Percentiles rank a stretch among this genome's conserved stretches.
Evolutionary conservation across 2,113 vertebrate genomes (phyloP).

Genomic region (Indicator indicator): DNA sequence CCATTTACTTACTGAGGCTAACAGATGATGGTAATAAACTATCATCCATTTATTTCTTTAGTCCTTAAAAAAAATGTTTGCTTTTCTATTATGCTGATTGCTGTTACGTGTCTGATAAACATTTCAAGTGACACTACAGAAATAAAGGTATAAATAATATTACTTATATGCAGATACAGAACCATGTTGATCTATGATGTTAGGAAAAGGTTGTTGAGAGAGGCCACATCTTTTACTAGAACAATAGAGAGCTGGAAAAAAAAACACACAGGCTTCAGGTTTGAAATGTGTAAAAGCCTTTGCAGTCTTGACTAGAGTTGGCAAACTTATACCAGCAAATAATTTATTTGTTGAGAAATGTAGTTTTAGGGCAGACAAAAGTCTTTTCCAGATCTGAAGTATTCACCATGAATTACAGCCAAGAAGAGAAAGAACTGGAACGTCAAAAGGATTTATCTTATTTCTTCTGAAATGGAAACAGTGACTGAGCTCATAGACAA

Average conservation of each 20-base stretch:
- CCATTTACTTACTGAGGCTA: neutral
- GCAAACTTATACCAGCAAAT: neutral
- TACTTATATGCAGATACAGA: neutral
- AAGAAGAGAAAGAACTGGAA: slow-evolving; percentile 20
- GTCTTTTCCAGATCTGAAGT: slow-evolving; percentile 10
- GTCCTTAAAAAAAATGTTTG: neutral
- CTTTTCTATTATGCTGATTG: neutral
- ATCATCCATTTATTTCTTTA: neutral
- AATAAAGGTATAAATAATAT: neutral
- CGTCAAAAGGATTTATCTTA: slow-evolving; percentile 50
- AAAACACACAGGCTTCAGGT: neutral
- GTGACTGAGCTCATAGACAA: neutral
- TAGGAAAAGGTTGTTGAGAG: neutral
- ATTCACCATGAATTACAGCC: neutral
- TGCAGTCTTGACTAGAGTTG: neutral
- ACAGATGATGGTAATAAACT: neutral
- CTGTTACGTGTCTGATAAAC: neutral
- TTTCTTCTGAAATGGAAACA: slow-evolving; percentile 64
- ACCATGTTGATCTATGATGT: neutral
- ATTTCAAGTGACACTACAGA: neutral
- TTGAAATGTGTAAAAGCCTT: neutral
- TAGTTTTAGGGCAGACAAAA: slow-evolving; percentile 32
- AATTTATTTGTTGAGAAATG: neutral
- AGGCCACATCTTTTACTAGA: neutral
- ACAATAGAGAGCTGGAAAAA: neutral